Conservation (phyloP, 64 coral and sea anemone species). For the Porites lutea region DNA sequence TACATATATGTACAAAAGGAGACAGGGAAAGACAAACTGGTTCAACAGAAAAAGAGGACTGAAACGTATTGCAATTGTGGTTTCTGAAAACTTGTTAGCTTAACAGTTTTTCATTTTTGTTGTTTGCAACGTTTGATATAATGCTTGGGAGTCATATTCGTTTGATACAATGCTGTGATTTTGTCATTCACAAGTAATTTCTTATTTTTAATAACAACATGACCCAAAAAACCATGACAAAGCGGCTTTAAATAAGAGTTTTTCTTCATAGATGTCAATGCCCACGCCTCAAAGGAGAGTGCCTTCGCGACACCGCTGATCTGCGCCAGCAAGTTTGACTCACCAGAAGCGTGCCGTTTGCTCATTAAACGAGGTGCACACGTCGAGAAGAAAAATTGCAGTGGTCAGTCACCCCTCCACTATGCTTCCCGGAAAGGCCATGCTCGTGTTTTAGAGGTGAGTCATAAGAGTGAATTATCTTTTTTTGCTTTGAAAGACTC, state of each 20-base stretch:
- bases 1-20: too few species aligned
- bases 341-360: conserved; percentile 61
- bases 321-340: conserved; percentile 72
- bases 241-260: background rate
- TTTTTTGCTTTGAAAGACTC: too few species aligned
- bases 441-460: conserved; percentile 64
- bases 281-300: conserved; percentile 25
- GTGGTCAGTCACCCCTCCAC: conserved; percentile 82
- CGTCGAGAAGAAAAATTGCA: conserved; percentile 49
- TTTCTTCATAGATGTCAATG: conserved; percentile 57
- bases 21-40: too few species aligned
- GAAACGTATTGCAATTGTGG: too few species aligned
- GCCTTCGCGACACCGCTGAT: conserved; percentile 39
- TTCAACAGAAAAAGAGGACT: too few species aligned
- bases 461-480: background rate
- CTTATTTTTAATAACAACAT: background rate
- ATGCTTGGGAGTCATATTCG: background rate
- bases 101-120: too few species aligned
- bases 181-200: background rate
- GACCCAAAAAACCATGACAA: background rate
- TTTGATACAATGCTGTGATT: background rate
- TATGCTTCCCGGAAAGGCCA: conserved; percentile 62
- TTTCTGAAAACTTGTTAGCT: too few species aligned
- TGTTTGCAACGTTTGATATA: too few species aligned
- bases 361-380: conserved; percentile 73